Evolutionary conservation across 2,797 vertebrate genomes (phyloP).

Genomic region (Xenops minutus): DNA sequence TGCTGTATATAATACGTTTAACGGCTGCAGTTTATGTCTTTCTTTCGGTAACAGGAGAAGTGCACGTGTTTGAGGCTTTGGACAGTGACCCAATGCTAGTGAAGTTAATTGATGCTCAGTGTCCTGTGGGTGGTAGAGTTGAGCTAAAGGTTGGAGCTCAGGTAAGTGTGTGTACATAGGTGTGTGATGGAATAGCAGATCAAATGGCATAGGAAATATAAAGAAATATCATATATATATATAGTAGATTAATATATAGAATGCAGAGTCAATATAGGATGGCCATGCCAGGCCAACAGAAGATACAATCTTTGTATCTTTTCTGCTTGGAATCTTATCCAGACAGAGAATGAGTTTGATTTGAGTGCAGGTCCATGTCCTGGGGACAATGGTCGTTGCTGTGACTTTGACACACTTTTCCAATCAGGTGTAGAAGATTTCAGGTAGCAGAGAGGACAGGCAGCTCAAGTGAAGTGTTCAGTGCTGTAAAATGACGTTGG

Average conservation of each 20-base stretch:
- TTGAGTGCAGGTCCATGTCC: background rate
- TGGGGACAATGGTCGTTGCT: background rate
- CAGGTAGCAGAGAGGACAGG: background rate
- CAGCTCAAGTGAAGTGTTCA: background rate
- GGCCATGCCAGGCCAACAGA: background rate
- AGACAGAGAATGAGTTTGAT: background rate
- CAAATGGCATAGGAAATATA: background rate
- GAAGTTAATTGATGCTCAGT: slow-evolving; percentile 86
- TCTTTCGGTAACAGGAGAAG: slow-evolving; percentile 74
- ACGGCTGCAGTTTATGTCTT: background rate
- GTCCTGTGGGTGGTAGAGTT: slow-evolving; percentile 85
- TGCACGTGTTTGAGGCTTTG: slow-evolving; percentile 82
- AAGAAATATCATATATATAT: background rate
- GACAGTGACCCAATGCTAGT: slow-evolving; percentile 88
- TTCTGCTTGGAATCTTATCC: background rate
- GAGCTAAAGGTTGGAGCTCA: slow-evolving; percentile 93
- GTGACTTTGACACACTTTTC: background rate
- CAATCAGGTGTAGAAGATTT: background rate
- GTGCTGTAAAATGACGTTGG: background rate
- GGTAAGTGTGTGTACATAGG: slow-evolving; percentile 66
- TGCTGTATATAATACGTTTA: background rate
- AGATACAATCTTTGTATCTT: background rate
- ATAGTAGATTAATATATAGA: background rate
- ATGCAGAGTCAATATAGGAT: background rate
- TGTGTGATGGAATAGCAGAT: background rate